Conservation (phyloP, 2,888 invertebrate genomes). For the Caenorhabditis plicata region DNA sequence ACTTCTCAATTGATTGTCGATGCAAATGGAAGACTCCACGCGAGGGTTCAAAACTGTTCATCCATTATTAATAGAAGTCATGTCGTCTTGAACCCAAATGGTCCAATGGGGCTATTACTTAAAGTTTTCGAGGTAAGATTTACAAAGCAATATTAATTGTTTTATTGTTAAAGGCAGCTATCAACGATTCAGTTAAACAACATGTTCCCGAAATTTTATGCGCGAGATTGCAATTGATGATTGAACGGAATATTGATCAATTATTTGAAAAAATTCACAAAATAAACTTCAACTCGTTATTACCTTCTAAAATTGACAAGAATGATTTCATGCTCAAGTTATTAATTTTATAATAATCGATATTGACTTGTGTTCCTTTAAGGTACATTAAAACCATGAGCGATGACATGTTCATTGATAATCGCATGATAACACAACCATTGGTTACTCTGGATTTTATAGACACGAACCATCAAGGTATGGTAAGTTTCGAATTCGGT, state of each 20-base stretch:
- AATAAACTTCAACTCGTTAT: constrained; percentile 53
- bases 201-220: constrained; percentile 60
- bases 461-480: constrained; percentile 60
- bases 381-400: constrained; percentile 58
- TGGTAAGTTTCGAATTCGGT: constrained; percentile 2
- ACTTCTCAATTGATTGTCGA: constrained; percentile 48
- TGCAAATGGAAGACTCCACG: constrained; percentile 53
- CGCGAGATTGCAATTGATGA: constrained; percentile 50
- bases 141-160: constrained; percentile 1
- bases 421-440: constrained; percentile 55
- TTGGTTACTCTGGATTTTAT: constrained; percentile 59
- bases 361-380: too few relatives aligned
- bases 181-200: constrained; percentile 59
- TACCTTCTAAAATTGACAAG: constrained; percentile 22
- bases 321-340: constrained; percentile 23
- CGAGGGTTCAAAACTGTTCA: constrained; percentile 57
- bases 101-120: constrained; percentile 56
- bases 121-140: constrained; percentile 57
- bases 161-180: constrained; percentile 46
- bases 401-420: constrained; percentile 58
- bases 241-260: constrained; percentile 58
- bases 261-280: constrained; percentile 51
- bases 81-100: constrained; percentile 55
- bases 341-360: too few relatives aligned
- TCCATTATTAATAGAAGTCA: constrained; percentile 54